Conservation (phyloP, 2,113 vertebrate species). For the Rhabdornis inornatus region DNA sequence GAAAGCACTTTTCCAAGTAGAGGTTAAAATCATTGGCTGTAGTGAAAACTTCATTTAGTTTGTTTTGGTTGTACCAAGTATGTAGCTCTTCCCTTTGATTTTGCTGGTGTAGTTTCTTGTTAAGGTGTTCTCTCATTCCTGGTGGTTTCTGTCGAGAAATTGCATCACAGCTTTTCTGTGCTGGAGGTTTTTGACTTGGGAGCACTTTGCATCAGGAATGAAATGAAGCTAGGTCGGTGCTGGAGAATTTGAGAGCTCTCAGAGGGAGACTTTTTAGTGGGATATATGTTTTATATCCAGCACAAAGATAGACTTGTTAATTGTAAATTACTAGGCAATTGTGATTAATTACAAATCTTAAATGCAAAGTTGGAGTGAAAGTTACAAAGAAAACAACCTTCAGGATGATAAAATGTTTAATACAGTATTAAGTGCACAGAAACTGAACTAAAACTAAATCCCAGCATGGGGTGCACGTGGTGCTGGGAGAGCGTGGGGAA, state of each 20-base stretch:
- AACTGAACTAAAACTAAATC: background rate
- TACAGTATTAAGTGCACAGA: background rate
- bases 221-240: background rate
- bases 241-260: background rate
- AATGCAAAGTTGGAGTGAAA: background rate
- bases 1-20: background rate
- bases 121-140: background rate
- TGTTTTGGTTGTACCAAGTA: background rate
- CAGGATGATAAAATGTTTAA: background rate
- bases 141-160: background rate
- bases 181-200: background rate
- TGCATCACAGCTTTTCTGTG: background rate
- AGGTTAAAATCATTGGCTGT: background rate
- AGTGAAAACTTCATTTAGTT: background rate
- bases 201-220: background rate
- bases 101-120: background rate
- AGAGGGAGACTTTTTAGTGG: background rate
- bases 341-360: background rate
- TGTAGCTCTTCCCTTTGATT: background rate
- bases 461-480: accelerated
- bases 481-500: background rate
- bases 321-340: background rate
- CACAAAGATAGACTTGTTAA: background rate
- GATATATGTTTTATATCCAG: background rate
- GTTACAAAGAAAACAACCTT: background rate